These are phyloP conservation scores for Eristalinus aeneus DNA, from an alignment of 2,888 invertebrate species.

Conservation along the genomic window DNA sequence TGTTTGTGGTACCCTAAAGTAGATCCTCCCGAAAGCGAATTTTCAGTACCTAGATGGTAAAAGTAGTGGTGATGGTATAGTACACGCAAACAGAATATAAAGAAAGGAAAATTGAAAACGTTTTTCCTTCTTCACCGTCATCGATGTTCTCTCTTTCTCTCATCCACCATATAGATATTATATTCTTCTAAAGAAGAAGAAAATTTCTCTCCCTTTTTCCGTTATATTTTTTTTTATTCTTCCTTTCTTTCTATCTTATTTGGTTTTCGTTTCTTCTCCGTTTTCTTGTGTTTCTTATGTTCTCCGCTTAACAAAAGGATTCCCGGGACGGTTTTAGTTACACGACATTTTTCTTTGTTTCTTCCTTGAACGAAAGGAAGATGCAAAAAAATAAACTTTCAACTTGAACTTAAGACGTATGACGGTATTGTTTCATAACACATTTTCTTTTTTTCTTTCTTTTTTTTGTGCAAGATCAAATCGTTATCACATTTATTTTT, in stretches of 20 bases:
- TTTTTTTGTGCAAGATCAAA: slow-evolving; percentile 27
- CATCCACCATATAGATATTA: slow-evolving; percentile 68
- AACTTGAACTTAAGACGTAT: slow-evolving; percentile 65
- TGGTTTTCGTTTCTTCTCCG: slow-evolving; percentile 5
- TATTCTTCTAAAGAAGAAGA: slow-evolving; percentile 63
- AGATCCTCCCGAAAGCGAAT: slow-evolving; percentile 70
- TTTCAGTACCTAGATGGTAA: slow-evolving; percentile 69
- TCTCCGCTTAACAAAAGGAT: slow-evolving; percentile 67
- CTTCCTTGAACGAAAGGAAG: slow-evolving; percentile 54
- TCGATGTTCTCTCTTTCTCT: slow-evolving; percentile 68
- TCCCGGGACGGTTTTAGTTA: slow-evolving; percentile 74
- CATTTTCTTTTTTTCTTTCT: slow-evolving; percentile 23
- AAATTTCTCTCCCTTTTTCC: slow-evolving; percentile 64
- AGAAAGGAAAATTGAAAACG: slow-evolving; percentile 71
- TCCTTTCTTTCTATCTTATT: background rate
- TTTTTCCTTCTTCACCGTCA: slow-evolving; percentile 68
- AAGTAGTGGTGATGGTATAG: slow-evolving; percentile 70
- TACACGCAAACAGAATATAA: slow-evolving; percentile 71
- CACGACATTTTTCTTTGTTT: slow-evolving; percentile 72
- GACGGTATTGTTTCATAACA: slow-evolving; percentile 68
- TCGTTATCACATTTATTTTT: slow-evolving; percentile 32
- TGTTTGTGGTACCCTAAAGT: slow-evolving; percentile 65
- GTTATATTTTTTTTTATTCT: slow-evolving; percentile 56
- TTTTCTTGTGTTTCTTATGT: slow-evolving; percentile 40
- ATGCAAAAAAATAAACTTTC: slow-evolving; percentile 54